Conservation (phyloP, 2,888 invertebrate genomes). For the Trichogramma evanescens region DNA sequence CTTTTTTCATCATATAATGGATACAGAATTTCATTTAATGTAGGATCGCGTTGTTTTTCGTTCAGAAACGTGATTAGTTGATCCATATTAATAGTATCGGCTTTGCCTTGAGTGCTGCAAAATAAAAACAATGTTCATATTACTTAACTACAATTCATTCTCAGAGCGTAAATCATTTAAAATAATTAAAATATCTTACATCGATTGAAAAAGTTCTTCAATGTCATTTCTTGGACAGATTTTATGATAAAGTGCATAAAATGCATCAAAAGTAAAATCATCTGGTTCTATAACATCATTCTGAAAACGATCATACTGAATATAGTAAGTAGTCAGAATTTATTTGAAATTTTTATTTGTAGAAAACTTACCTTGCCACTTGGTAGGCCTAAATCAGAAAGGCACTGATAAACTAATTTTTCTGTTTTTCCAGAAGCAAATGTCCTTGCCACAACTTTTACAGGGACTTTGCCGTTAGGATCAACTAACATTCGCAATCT, state of each 20-base stretch:
- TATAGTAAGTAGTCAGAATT: not conserved
- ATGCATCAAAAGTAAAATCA: slow-evolving; percentile 97
- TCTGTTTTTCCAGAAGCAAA: slow-evolving; percentile 99
- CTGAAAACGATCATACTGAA: slow-evolving; percentile 45
- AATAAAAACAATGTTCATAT: not conserved
- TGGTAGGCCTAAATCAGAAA: slow-evolving; percentile 88
- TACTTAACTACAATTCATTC: not conserved
- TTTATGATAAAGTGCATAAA: slow-evolving; percentile 96
- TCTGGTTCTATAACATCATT: slow-evolving; percentile 91
- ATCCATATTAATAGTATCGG: slow-evolving; percentile 75
- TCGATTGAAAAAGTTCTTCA: slow-evolving; percentile 90
- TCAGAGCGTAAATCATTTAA: not conserved
- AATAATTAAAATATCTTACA: slow-evolving; percentile 62
- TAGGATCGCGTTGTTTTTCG: slow-evolving; percentile 95
- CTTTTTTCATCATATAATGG: slow-evolving; percentile 94
- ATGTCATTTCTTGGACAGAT: slow-evolving; percentile 98
- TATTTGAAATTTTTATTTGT: not conserved
- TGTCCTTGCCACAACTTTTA: slow-evolving; percentile 91
- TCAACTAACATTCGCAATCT: slow-evolving; percentile 89
- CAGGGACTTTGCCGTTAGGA: slow-evolving; percentile 90
- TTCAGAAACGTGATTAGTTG: slow-evolving; percentile 91
- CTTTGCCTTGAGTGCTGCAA: slow-evolving; percentile 81
- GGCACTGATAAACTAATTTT: slow-evolving; percentile 93
- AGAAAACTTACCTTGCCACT: slow-evolving; percentile 65
- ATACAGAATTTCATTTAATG: slow-evolving; percentile 96